These are phyloP conservation scores for Tolypeutes matacus DNA, from an alignment of 2,797 vertebrate genomes.

Conservation along the genomic window DNA sequence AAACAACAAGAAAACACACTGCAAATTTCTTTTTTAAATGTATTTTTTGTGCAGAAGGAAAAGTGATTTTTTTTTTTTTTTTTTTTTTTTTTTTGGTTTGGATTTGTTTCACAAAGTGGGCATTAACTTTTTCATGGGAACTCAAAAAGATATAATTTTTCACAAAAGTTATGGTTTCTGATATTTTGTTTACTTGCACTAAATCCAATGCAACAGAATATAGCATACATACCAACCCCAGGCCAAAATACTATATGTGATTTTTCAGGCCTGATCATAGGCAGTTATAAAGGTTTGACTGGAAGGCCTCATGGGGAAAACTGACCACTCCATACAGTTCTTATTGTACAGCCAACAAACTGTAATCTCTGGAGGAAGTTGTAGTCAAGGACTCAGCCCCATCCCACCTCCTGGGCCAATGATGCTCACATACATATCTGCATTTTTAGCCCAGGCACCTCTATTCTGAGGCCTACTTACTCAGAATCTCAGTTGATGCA, in stretches of 20 bases:
- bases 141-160: background rate
- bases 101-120: background rate
- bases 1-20: background rate
- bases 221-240: background rate
- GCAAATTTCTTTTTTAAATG: background rate
- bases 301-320: background rate
- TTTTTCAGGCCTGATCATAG: background rate
- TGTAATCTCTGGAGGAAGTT: background rate
- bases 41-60: background rate
- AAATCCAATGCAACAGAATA: background rate
- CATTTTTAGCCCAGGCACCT: background rate
- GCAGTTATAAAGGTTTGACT: background rate
- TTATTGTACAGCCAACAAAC: background rate
- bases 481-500: background rate
- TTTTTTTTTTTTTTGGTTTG: background rate
- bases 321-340: rapidly evolving
- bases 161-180: background rate
- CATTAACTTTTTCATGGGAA: background rate
- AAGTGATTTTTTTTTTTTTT: background rate
- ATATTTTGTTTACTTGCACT: background rate
- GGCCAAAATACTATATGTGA: background rate
- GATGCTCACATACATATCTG: background rate
- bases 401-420: background rate
- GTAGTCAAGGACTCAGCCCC: background rate
- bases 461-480: background rate